A percentile compares a stretch with the other conserved stretches of the same genome.
Conservation (phyloP, 2,113 vertebrate genomes). For the Notothenia coriiceps region DNA sequence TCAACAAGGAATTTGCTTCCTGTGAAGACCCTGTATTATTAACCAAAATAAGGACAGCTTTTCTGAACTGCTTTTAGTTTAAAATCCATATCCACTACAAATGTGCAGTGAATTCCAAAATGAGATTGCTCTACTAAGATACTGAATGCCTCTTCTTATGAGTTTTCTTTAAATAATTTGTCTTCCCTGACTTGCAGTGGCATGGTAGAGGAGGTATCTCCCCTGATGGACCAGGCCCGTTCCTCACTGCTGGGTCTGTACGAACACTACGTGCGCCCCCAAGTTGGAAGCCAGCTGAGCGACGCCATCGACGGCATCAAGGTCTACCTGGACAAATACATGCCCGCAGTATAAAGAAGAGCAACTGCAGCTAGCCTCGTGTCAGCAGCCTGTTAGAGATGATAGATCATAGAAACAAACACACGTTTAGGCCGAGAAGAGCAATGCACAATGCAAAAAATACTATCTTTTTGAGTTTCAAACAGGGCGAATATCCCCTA, state of each 20-base stretch:
- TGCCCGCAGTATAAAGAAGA: conserved; percentile 71
- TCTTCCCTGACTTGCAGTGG: conserved; percentile 59
- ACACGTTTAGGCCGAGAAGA: conserved; percentile 52
- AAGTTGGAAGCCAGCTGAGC: conserved; percentile 57
- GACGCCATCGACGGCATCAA: conserved; percentile 55
- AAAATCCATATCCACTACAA: too few relatives aligned
- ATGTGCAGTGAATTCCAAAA: background rate
- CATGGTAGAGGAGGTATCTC: conserved; percentile 52
- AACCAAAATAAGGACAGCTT: too few relatives aligned
- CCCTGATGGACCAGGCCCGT: conserved; percentile 73
- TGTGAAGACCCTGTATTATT: background rate
- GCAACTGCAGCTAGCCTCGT: conserved; percentile 5
- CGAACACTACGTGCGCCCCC: conserved; percentile 69
- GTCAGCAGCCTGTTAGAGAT: conserved; percentile 38
- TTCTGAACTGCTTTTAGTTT: too few relatives aligned
- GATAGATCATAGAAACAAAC: conserved; percentile 53
- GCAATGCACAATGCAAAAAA: conserved; percentile 60
- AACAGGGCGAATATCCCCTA: conserved; percentile 47
- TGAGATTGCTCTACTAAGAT: background rate
- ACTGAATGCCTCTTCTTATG: background rate
- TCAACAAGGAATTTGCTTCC: background rate
- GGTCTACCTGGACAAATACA: conserved; percentile 57
- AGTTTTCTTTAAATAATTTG: background rate
- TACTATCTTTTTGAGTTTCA: conserved; percentile 40
- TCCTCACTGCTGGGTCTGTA: conserved; percentile 67